Evolutionary conservation across 2,113 vertebrate genomes (phyloP), one percentile per base, ranked within the genome.

Genomic region (Apodemus sylvaticus): DNA sequence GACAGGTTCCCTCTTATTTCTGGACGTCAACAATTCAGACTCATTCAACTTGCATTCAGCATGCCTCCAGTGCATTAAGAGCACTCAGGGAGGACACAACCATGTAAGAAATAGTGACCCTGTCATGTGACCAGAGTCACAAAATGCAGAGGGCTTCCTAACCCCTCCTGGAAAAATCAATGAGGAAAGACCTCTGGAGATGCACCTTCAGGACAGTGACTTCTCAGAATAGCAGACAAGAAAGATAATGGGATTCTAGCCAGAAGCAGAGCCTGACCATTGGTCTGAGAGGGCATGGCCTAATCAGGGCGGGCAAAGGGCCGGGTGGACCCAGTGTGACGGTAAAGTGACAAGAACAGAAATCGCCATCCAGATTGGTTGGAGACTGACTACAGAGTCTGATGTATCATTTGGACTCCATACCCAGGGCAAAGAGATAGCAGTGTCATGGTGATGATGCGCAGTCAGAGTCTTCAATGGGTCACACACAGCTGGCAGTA

Each of bases 361-460:
- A 62, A 53, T 3, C 48, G 20, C 48, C 86, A 55, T 78, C 36
- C 68, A 83, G 55, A 62, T 55, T 91, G 77, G 62, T 0, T 51
- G 60, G 34, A 48, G 51, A 94, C 91, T 74, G 89, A 68, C 42
- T 51, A 22, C 76, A 86, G 90, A 95, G 92, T 95, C 76, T 77
- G 14, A 0, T 14, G 34, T 71, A 71, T 26, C 70, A 73, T 31
- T 11, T 95, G 96, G 77, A 89, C 95, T 95, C 71, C 48, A 36
- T 20, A 45, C 95, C 90, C 26, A 1, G 90, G 92, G 90, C 86
- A 95, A 95, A 97, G 51, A 45, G 76, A 85, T 71, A 3, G 11
- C 78, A 26, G 39, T 55, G 71, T 39, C 58, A 39, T 4, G 12
- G 17, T 39, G 48, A 78, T 81, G 94, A 78, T 81, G 94, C 93